phyloP scores from a whole-genome alignment of 2,113 vertebrate species.

The Sapayoa aenigma region DNA sequence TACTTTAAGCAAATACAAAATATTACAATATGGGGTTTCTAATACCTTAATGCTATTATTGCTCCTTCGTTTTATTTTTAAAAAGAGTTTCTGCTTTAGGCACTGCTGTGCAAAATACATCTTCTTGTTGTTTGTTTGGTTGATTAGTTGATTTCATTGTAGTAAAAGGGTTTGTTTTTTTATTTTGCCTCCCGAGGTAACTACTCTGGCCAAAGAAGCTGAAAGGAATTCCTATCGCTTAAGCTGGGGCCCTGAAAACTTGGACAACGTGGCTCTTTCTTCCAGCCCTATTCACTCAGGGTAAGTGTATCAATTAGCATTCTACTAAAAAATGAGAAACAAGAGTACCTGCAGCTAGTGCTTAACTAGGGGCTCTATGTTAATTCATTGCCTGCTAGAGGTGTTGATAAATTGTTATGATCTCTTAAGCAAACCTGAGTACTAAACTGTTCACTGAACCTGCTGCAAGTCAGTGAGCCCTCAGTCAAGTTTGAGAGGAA shows the following conservation, averaged over 20 bases:
- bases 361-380: neutral
- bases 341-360: constrained; percentile 20
- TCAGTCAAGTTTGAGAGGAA: neutral
- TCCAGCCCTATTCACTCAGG: constrained; percentile 95
- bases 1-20: neutral
- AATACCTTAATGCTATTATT: neutral
- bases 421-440: neutral
- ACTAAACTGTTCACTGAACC: neutral
- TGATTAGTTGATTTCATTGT: neutral
- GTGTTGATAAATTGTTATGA: neutral
- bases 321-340: neutral
- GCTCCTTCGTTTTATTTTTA: neutral
- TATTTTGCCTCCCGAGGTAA: constrained; percentile 74
- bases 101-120: neutral
- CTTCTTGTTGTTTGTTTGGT: neutral
- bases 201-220: constrained; percentile 80
- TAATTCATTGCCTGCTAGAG: constrained; percentile 7
- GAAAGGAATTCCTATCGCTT: constrained; percentile 88
- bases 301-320: constrained; percentile 76
- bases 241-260: constrained; percentile 90
- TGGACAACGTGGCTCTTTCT: constrained; percentile 95
- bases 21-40: neutral
- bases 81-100: neutral
- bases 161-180: neutral
- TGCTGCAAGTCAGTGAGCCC: neutral